A percentile compares a stretch with the other conserved stretches of the same genome.
Evolutionary conservation across 2,888 invertebrate genomes (phyloP).

Genomic region (Agrochola circellaris): DNA sequence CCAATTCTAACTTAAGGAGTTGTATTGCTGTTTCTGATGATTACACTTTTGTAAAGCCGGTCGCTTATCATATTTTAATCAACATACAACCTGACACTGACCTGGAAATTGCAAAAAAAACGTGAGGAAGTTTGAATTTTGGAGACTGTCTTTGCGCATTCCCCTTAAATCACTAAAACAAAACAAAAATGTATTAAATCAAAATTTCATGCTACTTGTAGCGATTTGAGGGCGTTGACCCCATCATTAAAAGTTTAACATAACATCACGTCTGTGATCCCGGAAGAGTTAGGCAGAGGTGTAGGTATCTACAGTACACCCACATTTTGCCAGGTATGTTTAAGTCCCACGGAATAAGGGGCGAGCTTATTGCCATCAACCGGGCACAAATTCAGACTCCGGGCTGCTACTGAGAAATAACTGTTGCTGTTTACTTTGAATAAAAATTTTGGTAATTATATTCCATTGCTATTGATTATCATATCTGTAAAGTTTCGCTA

Average conservation of each 20-base stretch:
- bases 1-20: too few species aligned
- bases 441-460: not conserved
- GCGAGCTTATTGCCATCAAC: not conserved
- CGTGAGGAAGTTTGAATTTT: too few species aligned
- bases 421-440: not conserved
- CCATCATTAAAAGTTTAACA: not conserved
- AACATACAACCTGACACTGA: too few species aligned
- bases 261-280: not conserved
- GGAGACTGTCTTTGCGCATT: too few species aligned
- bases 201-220: not conserved
- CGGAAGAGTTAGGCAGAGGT: not conserved
- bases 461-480: not conserved
- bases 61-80: too few species aligned
- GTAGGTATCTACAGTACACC: not conserved
- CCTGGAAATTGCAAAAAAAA: too few species aligned
- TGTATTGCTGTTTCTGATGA: too few species aligned
- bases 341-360: not conserved
- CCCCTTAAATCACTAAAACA: not conserved
- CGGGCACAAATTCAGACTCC: not conserved
- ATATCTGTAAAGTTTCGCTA: not conserved
- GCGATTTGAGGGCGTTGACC: not conserved
- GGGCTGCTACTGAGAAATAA: not conserved
- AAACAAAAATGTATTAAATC: not conserved
- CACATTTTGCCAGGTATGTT: not conserved
- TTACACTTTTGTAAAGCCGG: too few species aligned